These are phyloP conservation scores for Pteromalus puparum DNA, from an alignment of 1,140 invertebrate species.

Conservation along the genomic window DNA sequence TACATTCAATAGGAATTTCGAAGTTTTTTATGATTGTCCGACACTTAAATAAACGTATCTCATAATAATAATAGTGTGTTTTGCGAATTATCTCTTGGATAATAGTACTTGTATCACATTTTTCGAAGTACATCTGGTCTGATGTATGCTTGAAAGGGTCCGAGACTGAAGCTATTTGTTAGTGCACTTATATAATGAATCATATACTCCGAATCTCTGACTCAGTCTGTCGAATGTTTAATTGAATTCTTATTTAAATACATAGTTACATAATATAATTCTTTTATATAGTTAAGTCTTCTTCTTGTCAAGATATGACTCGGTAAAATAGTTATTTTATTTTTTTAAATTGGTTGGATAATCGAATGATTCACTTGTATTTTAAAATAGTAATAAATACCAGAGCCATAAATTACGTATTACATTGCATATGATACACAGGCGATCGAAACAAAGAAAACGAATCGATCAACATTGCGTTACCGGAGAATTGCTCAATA, in stretches of 20 bases:
- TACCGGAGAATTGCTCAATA: constrained; percentile 59
- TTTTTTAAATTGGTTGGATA: neutral
- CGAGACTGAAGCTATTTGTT: constrained; percentile 3
- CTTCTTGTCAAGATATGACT: constrained; percentile 3
- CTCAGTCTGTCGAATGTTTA: constrained; percentile 35
- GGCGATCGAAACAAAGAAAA: constrained; percentile 51
- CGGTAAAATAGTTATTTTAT: neutral
- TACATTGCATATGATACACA: constrained; percentile 23
- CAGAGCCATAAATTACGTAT: constrained; percentile 9
- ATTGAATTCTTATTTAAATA: constrained; percentile 17
- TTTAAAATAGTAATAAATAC: neutral
- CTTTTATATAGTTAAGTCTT: neutral
- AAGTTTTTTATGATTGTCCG: neutral
- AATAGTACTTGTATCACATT: constrained; percentile 21
- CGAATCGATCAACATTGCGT: constrained; percentile 30
- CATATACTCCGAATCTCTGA: neutral
- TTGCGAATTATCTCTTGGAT: neutral
- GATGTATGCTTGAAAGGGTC: constrained; percentile 36
- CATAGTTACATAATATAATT: neutral
- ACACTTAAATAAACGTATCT: neutral
- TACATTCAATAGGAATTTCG: neutral
- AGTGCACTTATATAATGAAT: neutral
- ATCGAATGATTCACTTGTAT: neutral
- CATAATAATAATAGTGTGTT: neutral
- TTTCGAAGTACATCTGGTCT: neutral